Evolutionary conservation across 2,797 vertebrate genomes (phyloP).

Genomic region (Parauchenoglanis punctatus): DNA sequence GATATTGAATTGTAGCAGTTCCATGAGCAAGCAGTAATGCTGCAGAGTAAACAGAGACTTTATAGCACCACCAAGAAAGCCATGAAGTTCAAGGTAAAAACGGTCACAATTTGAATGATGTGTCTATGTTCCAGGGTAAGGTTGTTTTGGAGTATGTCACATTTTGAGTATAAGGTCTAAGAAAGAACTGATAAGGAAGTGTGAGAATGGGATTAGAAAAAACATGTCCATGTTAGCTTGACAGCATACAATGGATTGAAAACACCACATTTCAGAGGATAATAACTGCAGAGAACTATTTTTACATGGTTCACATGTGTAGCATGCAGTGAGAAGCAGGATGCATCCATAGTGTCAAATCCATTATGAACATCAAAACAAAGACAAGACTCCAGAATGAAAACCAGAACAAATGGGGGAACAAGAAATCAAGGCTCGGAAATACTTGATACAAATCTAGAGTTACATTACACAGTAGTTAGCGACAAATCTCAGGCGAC

Average conservation of each 20-base stretch:
- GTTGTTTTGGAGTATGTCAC: not conserved
- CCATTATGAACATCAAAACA: too few species aligned
- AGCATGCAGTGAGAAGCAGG: not conserved
- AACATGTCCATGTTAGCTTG: not conserved
- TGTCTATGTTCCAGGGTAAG: not conserved
- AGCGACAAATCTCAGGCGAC: not conserved
- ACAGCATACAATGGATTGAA: not conserved
- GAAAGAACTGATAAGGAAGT: not conserved
- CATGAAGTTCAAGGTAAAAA: not conserved
- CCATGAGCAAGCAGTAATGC: not conserved
- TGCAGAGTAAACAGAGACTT: not conserved
- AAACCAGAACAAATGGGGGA: too few species aligned
- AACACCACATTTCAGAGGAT: not conserved
- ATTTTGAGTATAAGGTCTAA: not conserved
- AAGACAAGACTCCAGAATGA: not conserved
- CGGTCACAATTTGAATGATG: not conserved
- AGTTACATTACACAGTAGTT: not conserved
- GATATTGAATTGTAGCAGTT: not conserved
- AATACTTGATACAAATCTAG: not conserved
- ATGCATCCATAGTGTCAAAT: not conserved
- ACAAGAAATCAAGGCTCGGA: too few species aligned
- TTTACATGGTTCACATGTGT: not conserved
- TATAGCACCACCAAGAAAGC: not conserved
- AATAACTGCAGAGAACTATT: not conserved
- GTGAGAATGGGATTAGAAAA: not conserved